Evolutionary conservation across 2,797 vertebrate species (phyloP).

Genomic region (Hyperoplus lanceolatus): DNA sequence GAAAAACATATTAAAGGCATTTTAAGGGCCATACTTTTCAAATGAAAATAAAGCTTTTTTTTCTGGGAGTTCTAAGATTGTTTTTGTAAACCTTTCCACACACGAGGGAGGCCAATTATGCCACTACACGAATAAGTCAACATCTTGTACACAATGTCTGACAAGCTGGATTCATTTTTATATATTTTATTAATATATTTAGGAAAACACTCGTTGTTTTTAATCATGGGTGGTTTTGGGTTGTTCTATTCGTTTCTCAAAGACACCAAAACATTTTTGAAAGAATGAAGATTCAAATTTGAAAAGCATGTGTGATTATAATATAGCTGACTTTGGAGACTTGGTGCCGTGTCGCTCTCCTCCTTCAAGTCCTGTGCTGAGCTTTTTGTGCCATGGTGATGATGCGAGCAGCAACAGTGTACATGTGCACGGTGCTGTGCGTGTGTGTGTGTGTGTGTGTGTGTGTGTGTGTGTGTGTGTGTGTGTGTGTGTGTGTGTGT

Average conservation of each 20-base stretch:
- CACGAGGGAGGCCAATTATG: neutral
- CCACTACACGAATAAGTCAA: neutral
- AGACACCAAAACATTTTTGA: neutral
- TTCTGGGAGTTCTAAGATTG: neutral
- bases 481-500: too few relatives aligned
- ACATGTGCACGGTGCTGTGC: neutral
- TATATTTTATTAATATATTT: neutral
- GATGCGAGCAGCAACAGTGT: slow-evolving; percentile 42
- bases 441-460: too few relatives aligned
- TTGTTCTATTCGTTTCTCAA: neutral
- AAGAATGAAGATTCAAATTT: neutral
- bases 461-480: too few relatives aligned
- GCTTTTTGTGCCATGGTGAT: slow-evolving; percentile 28
- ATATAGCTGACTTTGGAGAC: neutral
- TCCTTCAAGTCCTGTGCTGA: slow-evolving; percentile 13
- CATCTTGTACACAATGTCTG: neutral
- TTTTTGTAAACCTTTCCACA: neutral
- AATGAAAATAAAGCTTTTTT: neutral
- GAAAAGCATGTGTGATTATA: too few relatives aligned
- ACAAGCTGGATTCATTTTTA: neutral
- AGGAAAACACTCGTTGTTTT: too few relatives aligned
- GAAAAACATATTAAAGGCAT: neutral
- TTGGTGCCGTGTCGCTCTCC: neutral
- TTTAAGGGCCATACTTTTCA: neutral
- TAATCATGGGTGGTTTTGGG: neutral